Conservation (phyloP, 1,140 invertebrate genomes). For the Tetramorium parvispinum region DNA sequence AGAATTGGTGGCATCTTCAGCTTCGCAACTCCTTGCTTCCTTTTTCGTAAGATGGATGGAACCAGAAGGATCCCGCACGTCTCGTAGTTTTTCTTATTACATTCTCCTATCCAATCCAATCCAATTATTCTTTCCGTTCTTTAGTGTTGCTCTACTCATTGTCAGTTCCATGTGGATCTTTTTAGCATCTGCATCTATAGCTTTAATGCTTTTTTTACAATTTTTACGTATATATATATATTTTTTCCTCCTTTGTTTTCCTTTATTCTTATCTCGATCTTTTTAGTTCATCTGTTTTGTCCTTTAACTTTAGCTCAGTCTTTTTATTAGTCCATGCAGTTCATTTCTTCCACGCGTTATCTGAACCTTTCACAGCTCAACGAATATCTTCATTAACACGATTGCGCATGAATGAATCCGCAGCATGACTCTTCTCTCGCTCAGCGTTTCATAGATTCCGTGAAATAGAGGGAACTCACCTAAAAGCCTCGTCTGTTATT, state of each 20-base stretch:
- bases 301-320: neutral
- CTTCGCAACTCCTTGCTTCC: neutral
- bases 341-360: neutral
- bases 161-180: neutral
- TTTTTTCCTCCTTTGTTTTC: neutral
- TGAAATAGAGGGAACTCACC: no score
- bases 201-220: neutral
- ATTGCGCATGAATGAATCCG: neutral
- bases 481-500: constrained; percentile 7
- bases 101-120: neutral
- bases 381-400: neutral
- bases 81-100: constrained; percentile 17
- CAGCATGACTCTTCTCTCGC: neutral
- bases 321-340: neutral
- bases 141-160: neutral
- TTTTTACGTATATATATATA: neutral
- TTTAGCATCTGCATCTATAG: neutral
- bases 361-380: neutral
- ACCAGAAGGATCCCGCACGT: neutral
- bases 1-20: constrained; percentile 17
- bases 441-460: neutral
- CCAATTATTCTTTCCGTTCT: constrained; percentile 19
- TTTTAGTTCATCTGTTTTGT: neutral
- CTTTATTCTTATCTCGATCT: neutral
- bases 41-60: constrained; percentile 17